Evolutionary conservation across 2,888 invertebrate species (phyloP).

Genomic region (Catotricha subobsoleta): DNA sequence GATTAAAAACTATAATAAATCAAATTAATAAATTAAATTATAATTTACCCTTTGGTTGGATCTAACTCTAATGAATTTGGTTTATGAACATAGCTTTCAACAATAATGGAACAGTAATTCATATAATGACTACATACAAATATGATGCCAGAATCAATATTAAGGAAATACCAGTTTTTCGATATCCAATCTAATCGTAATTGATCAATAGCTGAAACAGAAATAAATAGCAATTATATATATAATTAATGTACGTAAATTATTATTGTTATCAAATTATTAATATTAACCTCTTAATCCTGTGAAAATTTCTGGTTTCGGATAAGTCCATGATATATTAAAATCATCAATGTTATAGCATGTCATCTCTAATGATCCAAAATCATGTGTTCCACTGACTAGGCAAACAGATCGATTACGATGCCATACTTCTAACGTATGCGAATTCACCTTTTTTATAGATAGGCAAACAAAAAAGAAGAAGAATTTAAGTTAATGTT

Average conservation of each 20-base stretch:
- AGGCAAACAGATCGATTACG: slow-evolving; percentile 51
- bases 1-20: slow-evolving; percentile 4
- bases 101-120: slow-evolving; percentile 46
- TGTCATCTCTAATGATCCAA: slow-evolving; percentile 31
- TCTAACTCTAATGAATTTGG: slow-evolving; percentile 57
- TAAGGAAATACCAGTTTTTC: slow-evolving; percentile 71
- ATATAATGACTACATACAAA: slow-evolving; percentile 48
- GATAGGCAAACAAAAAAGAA: slow-evolving; percentile 16
- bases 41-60: slow-evolving; percentile 46
- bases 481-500: slow-evolving; percentile 18
- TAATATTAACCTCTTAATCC: no score
- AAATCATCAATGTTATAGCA: slow-evolving; percentile 51
- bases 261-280: no score
- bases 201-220: slow-evolving; percentile 45
- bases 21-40: neutral
- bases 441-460: slow-evolving; percentile 28
- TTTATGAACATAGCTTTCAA: slow-evolving; percentile 46
- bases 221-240: neutral
- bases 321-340: slow-evolving; percentile 36
- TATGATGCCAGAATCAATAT: slow-evolving; percentile 46
- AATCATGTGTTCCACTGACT: slow-evolving; percentile 44
- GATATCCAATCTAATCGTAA: slow-evolving; percentile 71
- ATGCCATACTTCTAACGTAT: slow-evolving; percentile 45
- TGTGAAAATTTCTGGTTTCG: slow-evolving; percentile 41
- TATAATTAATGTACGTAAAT: slow-evolving; percentile 4